Evolutionary conservation across 2,888 invertebrate genomes (phyloP), one percentile per base, ranked within the genome.

Genomic region (Orthosia gracilis): DNA sequence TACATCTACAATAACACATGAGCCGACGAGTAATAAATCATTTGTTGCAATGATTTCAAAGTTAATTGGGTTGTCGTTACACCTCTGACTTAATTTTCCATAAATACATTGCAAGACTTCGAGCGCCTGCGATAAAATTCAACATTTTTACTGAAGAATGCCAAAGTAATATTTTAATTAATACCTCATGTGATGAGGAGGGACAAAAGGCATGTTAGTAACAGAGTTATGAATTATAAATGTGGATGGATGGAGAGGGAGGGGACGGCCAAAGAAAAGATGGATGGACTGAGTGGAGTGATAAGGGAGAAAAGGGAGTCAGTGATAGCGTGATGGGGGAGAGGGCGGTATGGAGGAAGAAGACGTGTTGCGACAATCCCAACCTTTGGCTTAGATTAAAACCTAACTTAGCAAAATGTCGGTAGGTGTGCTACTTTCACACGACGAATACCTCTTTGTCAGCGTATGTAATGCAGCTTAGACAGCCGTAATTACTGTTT

Each of bases 401-500:
- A 47, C 12, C 57, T 59, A 15, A n/a, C 15, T 45, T 9, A 55
- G 15, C 9, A 45, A 58, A 58, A 58, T 55, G 18, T 26, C 26
- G 13, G 31, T 31, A 31, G 31, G 31, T 58, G 17, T n/a, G 49
- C 54, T 54, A 59, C 40, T 4, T 26, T 21, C 21, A 61, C 11
- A 59, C 54, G 47, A 49, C 9, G 62, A 55, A 31, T 11, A 49
- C 12, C 15, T 58, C 26, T 21, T 50, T 67, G 58, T 31, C 49
- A 67, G 54, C 52, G 54, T n/a, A 54, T 73, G 12, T 64, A 54
- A 76, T 59, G 54, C 18, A 61, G 63, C 47, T 45, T 64, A 55
- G 61, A 50, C 15, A 21, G 49, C 23, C 12, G 63, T 62, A 75
- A 84, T 76, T 59, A 84, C 73, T 26, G 15, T 73, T 62, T 55